Conservation (phyloP, 2,113 vertebrate genomes). For the Apodemus speciosus region DNA sequence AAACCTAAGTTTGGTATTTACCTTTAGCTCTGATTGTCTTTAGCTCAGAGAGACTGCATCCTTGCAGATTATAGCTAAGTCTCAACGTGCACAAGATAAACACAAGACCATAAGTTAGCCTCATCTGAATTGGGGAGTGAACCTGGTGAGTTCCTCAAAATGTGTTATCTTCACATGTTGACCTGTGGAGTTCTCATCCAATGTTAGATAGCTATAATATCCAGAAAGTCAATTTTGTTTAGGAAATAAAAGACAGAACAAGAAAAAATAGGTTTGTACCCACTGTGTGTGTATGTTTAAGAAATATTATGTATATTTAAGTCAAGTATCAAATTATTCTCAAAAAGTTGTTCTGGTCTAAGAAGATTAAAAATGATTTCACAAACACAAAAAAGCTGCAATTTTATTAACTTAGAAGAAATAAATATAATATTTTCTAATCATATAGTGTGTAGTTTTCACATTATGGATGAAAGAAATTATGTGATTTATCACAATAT, state of each 20-base stretch:
- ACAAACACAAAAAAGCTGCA: not conserved
- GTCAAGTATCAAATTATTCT: slow-evolving; percentile 9
- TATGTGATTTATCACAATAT: not conserved
- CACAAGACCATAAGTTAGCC: not conserved
- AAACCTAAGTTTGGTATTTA: not conserved
- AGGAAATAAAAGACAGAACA: not conserved
- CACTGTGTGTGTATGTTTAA: not conserved
- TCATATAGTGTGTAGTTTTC: not conserved
- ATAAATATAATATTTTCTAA: not conserved
- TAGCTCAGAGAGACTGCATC: not conserved
- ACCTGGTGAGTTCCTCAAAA: slow-evolving; percentile 4
- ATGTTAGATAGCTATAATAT: not conserved
- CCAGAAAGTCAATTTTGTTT: slow-evolving; percentile 33
- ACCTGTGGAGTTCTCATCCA: not conserved
- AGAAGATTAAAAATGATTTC: not conserved
- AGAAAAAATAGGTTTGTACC: not conserved
- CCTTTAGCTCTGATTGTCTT: not conserved
- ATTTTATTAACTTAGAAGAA: slow-evolving; percentile 31
- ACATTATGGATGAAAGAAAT: not conserved
- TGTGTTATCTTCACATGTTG: slow-evolving; percentile 7
- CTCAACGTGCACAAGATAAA: not conserved
- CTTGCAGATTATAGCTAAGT: not conserved
- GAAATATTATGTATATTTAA: not conserved
- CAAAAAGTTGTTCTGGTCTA: not conserved
- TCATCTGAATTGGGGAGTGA: not conserved